Evolutionary conservation across 2,888 invertebrate species (phyloP), one percentile per base, ranked within the genome.

Genomic region (Diaphora mendica): DNA sequence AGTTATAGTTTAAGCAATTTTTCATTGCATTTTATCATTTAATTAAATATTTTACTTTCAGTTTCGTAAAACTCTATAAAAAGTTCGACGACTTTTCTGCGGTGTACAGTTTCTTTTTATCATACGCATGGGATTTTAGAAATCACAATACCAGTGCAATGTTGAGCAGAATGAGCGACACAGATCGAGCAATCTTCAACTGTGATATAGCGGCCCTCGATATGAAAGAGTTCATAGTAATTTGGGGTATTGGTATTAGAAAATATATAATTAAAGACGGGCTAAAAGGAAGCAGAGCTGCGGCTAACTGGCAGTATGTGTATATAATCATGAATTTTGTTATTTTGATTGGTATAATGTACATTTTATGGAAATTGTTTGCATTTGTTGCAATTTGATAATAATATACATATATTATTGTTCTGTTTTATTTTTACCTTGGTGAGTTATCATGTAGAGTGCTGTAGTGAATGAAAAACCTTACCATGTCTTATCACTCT

Each of bases 11-110:
- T 3, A 3, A 33, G 4, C 15, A 44, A 35, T 15, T 4, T 44
- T 44, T 44, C 44, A 3, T 44, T 15, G 44, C 44, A 44, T 15
- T 44, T 15, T 44, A 44, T 44, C 13, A 44, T 44, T 48, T 48
- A 3, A 20, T 17, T 15, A 33, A 48, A 20, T 13, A 4, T 48
- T 15, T 48, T 48, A 5, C 5, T 55, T 55, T n/a, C 55, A 55
- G 55, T n/a, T n/a, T 55, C 11, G n/a, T 55, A 55, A 55, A 55
- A 55, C 55, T 55, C 55, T 55, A n/a, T 55, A n/a, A 55, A 55
- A 55, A 55, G n/a, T 2, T 8, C 1, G n/a, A 55, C n/a, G 55
- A n/a, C 2, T 55, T n/a, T 55, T 55, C 11, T n/a, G 2, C 0
- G 3, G 7, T 55, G 8, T n/a, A 55, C n/a, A 55, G 11, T 23